Evolutionary conservation across 2,113 vertebrate genomes (phyloP), one percentile per base, ranked within the genome.

Genomic region (Columba livia): DNA sequence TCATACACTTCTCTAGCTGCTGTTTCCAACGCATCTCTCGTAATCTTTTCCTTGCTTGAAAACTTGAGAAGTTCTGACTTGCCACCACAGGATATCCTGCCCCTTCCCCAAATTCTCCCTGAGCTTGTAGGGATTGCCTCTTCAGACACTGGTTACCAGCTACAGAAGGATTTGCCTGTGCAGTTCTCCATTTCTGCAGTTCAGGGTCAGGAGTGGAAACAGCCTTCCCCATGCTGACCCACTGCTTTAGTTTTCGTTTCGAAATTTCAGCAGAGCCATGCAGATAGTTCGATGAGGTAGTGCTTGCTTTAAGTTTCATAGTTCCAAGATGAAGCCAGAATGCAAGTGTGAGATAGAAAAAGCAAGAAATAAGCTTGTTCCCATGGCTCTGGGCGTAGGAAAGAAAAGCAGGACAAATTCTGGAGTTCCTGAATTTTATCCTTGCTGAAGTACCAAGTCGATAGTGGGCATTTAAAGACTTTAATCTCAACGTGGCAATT

Each of bases 91-190:
- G 14, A 18, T 74, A 8, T 73, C 20, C 11, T 66, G 4, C 15
- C 8, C 3, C 3, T 15, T 89, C 31, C 31, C 16, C 40, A 28
- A 3, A 23, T 34, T 5, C 51, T 20, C 17, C 1, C 0, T 29
- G 9, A 31, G 11, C 79, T 61, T 11, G 10, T 7, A 57, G 54
- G 24, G 13, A 11, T 13, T 50, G n/a, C 25, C 24, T 16, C 12
- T 77, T 18, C 26, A 32, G 6, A 8, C 0, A 1, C 70, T 36
- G 67, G 23, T 48, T 31, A 14, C 26, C 29, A 36, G 34, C 21
- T 25, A 3, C 13, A 12, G 47, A 20, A 25, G 15, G 20, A n/a
- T 16, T 50, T 84, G 61, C 66, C 57, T 23, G 34, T 0, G 0
- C 57, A 47, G 1, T 34, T 53, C 29, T 72, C 58, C 2, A 0